Evolutionary conservation across 2,888 invertebrate species (phyloP).

Genomic region (Sipunculus nudus): DNA sequence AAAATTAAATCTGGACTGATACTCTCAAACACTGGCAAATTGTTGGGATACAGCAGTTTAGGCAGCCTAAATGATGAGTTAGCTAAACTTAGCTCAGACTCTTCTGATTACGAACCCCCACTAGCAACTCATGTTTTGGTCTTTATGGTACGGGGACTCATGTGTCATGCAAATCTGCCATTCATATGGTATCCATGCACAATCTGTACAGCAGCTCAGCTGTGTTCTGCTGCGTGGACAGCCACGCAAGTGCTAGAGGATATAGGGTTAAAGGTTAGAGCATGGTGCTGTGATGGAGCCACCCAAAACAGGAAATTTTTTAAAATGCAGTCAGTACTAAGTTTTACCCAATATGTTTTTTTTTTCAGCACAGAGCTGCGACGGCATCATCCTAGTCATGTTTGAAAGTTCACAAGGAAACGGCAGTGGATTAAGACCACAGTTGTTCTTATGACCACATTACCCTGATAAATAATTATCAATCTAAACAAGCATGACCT

Average conservation of each 20-base stretch:
- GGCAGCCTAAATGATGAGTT: slow-evolving; percentile 2
- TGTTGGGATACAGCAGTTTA: slow-evolving; percentile 6
- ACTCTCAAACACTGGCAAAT: not conserved
- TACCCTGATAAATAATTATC: no score
- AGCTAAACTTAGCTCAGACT: not conserved
- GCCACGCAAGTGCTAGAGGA: not conserved
- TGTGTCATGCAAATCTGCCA: not conserved
- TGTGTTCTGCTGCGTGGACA: not conserved
- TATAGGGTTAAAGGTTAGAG: no score
- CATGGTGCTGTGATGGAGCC: no score
- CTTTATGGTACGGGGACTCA: not conserved
- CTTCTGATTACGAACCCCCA: no score
- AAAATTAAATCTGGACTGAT: slow-evolving; percentile 2
- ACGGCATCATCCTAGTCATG: no score
- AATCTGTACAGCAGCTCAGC: no score
- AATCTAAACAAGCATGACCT: no score
- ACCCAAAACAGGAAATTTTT: not conserved
- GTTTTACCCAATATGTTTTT: not conserved
- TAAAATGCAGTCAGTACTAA: not conserved
- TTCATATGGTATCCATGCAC: not conserved
- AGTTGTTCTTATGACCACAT: no score
- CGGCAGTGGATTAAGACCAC: no score
- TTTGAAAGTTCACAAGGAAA: no score
- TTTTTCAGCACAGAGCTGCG: no score
- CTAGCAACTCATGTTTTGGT: not conserved